Evolutionary conservation across 2,113 vertebrate species (phyloP).

Genomic region (Megaceryle torquata): DNA sequence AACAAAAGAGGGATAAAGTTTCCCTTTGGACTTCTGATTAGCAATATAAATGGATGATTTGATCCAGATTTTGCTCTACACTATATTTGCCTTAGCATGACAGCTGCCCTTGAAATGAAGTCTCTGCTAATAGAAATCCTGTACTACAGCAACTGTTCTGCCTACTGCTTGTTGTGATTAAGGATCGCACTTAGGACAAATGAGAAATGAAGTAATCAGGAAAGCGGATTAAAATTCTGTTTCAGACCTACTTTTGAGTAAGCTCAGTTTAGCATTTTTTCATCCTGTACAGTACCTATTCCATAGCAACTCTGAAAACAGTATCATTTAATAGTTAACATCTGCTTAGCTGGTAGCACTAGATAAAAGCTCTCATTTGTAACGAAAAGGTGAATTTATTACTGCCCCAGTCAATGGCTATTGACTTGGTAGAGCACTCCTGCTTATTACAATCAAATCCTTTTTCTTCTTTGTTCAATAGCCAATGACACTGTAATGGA

Average conservation of each 20-base stretch:
- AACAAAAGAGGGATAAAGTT: background rate
- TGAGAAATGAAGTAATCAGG: background rate
- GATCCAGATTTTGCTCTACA: background rate
- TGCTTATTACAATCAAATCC: slow-evolving; percentile 41
- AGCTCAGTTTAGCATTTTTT: background rate
- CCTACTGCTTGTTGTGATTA: background rate
- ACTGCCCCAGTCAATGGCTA: slow-evolving; percentile 27
- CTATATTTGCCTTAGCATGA: background rate
- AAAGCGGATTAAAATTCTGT: background rate
- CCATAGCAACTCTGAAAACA: background rate
- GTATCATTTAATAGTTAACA: slow-evolving; percentile 17
- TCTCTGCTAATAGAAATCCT: background rate
- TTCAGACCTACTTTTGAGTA: background rate
- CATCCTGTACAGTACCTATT: background rate
- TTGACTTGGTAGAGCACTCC: background rate
- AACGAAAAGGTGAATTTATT: background rate
- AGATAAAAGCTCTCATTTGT: slow-evolving; percentile 17
- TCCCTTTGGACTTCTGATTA: background rate
- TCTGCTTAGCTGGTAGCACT: slow-evolving; percentile 8
- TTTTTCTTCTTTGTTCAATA: slow-evolving; percentile 45
- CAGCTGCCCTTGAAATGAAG: slow-evolving; percentile 21
- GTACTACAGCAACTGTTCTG: background rate
- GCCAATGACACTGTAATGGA: slow-evolving; percentile 53
- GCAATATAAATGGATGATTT: fast-evolving
- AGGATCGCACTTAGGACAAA: background rate